Base-by-base conservation (phyloP, 2,797 vertebrate species). In the Danio jaintianensis region DNA sequence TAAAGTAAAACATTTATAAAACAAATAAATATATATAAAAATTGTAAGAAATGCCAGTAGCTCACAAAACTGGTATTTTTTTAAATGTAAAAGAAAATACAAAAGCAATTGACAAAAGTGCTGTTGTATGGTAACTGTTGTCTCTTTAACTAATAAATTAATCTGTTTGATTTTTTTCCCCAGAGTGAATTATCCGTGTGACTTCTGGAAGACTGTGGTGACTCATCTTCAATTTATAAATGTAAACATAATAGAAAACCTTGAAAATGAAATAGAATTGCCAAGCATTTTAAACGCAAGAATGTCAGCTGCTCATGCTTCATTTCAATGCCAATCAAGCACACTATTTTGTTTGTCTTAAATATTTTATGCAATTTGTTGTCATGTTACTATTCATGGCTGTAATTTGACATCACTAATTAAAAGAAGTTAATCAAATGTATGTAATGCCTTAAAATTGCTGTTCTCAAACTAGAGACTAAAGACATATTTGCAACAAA, bases 141-240 rank as follows among this genome's bases (percentile, higher is more conserved):
- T 55, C n/a, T 70, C 6, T 11, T 53, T 53, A 69, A 50, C 15
- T 64, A 56, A 20, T 56, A 13, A 38, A 52, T 47, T 29, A 7
- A 47, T 56, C n/a, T 61, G 50, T 18, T 78, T 59, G 1, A 6
- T 71, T 79, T 79, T 61, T 15, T 29, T 29, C n/a, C 29, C 29
- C 77, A 79, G 77, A 79, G 38, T 79, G 67, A 79, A 42, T 22
- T 78, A 48, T 58, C 16, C 50, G 29, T 43, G 36, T 52, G 47
- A 16, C 58, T 36, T 13, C 4, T 50, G 42, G 43, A 77, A 77
- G 42, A 16, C 38, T 48, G 20, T 4, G 1, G 20, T 7, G 55
- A 50, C 16, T 42, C 53, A 40, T 76, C 74, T 64, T 68, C 42
- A 4, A 29, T 42, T 66, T 52, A 40, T 18, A 68, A 61, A 56